Evolutionary conservation across 2,797 vertebrate species (phyloP), one percentile per base, ranked within the genome.

Genomic region (Lepidocolaptes lacrymiger): DNA sequence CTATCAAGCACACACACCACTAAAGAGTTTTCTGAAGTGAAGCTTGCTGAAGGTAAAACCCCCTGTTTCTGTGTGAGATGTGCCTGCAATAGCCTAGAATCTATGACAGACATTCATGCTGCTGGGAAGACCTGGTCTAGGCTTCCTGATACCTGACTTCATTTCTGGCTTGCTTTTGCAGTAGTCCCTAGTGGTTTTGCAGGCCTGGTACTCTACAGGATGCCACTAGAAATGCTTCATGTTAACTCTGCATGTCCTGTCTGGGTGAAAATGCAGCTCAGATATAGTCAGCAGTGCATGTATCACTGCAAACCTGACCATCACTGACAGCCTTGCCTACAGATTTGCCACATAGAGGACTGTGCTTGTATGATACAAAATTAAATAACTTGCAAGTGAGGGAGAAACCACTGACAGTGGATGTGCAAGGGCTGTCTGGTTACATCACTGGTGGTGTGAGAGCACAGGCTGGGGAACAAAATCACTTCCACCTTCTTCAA

Each of bases 211-310:
- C 9, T 4, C 73, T n/a, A 5, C 10, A 15, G n/a, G 36, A 66
- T 83, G 49, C 41, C 56, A 19, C 52, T 67, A 54, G 49, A 83
- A 83, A 46, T 4, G 24, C 24, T 72, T 49, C 30, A 7, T 23
- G 19, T 55, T 76, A 67, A 44, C 15, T 23, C 63, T 30, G 21
- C 41, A 4, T 10, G 12, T 55, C 46, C 51, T 28, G 17, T 36
- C 39, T 43, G 7, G 2, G 3, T 67, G 9, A 67, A 89, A 79
- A 46, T 26, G 22, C 66, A 62, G n/a, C 39, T 59, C 39, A 41
- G 36, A 14, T 28, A 4, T 15, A 54, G n/a, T 37, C 4, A 0
- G 17, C 7, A 27, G 22, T 6, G 21, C n/a, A 3, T 2, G 27
- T 13, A 7, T 14, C 3, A 2, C 44, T 71, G 55, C 71, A 76